phyloP scores from a whole-genome alignment of 2,797 vertebrate genomes.

The Sebastes melanostomus region DNA sequence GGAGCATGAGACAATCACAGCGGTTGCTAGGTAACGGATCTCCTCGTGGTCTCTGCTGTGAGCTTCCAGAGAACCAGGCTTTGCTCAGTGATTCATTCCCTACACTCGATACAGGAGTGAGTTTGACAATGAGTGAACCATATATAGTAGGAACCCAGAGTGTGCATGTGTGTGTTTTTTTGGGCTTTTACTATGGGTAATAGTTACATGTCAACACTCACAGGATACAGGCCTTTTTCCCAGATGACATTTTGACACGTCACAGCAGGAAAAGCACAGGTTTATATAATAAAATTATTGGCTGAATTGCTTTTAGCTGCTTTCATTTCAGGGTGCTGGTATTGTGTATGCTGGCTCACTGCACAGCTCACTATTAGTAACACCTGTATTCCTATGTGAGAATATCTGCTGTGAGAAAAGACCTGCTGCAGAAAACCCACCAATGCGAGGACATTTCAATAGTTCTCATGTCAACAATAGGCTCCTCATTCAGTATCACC shows the following conservation, averaged over 20 bases:
- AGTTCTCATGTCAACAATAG: not conserved
- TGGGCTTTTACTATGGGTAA: not conserved
- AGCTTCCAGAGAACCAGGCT: constrained; percentile 58
- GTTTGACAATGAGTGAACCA: constrained; percentile 36
- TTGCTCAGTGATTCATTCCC: constrained; percentile 59
- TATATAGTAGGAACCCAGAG: constrained; percentile 10
- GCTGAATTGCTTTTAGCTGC: not conserved
- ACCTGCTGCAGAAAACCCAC: not conserved
- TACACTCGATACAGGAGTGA: constrained; percentile 32
- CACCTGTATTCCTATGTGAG: not conserved
- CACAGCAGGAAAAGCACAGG: not conserved
- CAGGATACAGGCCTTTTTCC: not conserved
- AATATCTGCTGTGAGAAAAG: not conserved
- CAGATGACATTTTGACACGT: not conserved
- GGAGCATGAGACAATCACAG: constrained; percentile 73
- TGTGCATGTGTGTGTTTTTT: not conserved
- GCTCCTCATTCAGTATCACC: not conserved
- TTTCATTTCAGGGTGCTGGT: not conserved
- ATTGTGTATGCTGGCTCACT: not conserved
- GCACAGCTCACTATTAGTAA: not conserved
- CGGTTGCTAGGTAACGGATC: constrained; percentile 81
- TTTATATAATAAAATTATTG: not conserved
- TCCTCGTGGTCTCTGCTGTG: constrained; percentile 57
- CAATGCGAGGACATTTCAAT: not conserved
- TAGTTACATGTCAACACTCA: not conserved